These are phyloP conservation scores for Sylvicapra grimmia DNA, from an alignment of 2,113 vertebrate genomes.

Conservation along the genomic window DNA sequence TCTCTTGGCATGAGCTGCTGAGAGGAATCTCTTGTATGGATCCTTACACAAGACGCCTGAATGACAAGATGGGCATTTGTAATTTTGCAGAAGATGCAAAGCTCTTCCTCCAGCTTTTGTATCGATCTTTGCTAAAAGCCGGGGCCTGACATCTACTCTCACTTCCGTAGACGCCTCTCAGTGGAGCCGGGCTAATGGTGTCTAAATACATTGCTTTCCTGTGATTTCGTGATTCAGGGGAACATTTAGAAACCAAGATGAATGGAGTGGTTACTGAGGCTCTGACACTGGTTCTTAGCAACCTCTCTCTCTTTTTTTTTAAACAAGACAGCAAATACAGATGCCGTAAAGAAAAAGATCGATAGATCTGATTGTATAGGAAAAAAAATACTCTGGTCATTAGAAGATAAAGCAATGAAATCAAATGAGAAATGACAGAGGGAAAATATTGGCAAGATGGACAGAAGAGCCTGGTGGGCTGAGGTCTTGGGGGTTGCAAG, in stretches of 20 bases:
- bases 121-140: not conserved
- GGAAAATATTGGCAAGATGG: not conserved
- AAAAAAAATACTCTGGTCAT: not conserved
- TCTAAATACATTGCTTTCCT: not conserved
- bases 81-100: not conserved
- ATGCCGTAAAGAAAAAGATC: not conserved
- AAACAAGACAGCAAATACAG: not conserved
- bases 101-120: too few species aligned
- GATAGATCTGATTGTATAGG: not conserved
- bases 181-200: not conserved
- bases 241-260: not conserved
- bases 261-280: not conserved
- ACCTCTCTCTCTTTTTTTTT: not conserved
- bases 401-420: not conserved
- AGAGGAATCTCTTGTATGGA: not conserved
- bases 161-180: not conserved
- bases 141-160: not conserved
- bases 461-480: not conserved
- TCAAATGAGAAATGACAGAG: not conserved
- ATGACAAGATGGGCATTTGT: not conserved
- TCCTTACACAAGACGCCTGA: not conserved
- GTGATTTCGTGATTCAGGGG: not conserved
- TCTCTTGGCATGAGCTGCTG: not conserved
- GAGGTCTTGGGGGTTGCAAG: not conserved
- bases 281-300: not conserved